Evolutionary conservation across 1,140 invertebrate genomes (phyloP).

Genomic region (Formica selysi): DNA sequence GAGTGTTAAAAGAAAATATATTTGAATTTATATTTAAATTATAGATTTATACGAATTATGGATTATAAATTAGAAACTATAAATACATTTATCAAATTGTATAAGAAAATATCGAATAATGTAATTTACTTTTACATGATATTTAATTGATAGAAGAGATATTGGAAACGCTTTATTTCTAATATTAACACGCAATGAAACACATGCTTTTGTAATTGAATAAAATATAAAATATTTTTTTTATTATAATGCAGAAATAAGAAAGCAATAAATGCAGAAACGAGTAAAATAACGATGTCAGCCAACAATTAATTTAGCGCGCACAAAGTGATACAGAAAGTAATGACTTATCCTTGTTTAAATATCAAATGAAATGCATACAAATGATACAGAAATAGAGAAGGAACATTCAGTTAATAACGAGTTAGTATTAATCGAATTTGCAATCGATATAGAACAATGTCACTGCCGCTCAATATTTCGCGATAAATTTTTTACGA

Average conservation of each 20-base stretch:
- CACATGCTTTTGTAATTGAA: background rate
- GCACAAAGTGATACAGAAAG: background rate
- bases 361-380: conserved; percentile 25
- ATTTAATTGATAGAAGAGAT: background rate
- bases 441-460: conserved; percentile 12
- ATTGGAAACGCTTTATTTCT: background rate
- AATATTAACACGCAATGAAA: background rate
- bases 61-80: no score
- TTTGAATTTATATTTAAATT: no score
- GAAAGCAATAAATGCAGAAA: background rate
- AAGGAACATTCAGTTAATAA: background rate
- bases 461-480: conserved; percentile 18
- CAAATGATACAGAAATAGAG: background rate
- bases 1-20: no score
- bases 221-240: conserved; percentile 1
- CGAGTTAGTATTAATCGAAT: conserved; percentile 9
- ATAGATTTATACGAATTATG: no score
- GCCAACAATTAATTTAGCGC: background rate
- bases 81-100: no score
- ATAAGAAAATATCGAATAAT: no score
- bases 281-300: background rate
- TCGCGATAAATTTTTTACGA: conserved; percentile 8
- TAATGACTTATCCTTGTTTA: background rate
- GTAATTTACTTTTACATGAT: background rate
- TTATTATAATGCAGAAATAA: background rate